Evolutionary conservation across 2,888 invertebrate species (phyloP).

Genomic region (Sisyra nigra): DNA sequence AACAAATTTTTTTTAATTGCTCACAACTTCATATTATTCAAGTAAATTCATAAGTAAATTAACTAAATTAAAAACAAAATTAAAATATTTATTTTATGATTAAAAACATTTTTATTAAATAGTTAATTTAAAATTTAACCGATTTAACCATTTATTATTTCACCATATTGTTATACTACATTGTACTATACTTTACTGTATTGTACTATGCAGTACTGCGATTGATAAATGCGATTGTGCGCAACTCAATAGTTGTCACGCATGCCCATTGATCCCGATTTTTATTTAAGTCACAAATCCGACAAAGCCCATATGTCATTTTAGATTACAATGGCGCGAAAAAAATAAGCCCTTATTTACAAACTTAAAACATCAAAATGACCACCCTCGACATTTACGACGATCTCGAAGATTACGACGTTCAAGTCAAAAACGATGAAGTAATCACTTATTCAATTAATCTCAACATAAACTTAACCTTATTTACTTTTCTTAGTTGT

Average conservation of each 20-base stretch:
- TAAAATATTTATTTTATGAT: not conserved
- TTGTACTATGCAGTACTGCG: too few species aligned
- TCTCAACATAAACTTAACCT: too few species aligned
- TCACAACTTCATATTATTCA: too few species aligned
- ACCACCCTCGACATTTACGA: slow-evolving; percentile 13
- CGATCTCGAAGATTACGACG: not conserved
- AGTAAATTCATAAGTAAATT: too few species aligned
- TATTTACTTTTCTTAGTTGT: not conserved
- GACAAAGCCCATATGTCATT: too few species aligned
- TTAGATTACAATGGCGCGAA: not conserved
- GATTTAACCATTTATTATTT: too few species aligned
- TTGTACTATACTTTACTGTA: too few species aligned
- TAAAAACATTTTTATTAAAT: slow-evolving; percentile 16
- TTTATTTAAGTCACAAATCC: not conserved
- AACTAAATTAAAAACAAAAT: not conserved
- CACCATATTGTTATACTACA: too few species aligned
- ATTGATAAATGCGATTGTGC: too few species aligned
- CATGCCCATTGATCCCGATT: too few species aligned
- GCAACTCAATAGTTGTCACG: too few species aligned
- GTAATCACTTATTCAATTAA: not conserved
- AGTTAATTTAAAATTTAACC: slow-evolving; percentile 36
- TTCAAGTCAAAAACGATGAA: not conserved
- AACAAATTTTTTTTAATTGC: too few species aligned
- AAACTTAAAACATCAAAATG: slow-evolving; percentile 25
- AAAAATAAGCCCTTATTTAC: not conserved